Base-by-base conservation (phyloP, 2,797 vertebrate species). In the Columba guinea region DNA sequence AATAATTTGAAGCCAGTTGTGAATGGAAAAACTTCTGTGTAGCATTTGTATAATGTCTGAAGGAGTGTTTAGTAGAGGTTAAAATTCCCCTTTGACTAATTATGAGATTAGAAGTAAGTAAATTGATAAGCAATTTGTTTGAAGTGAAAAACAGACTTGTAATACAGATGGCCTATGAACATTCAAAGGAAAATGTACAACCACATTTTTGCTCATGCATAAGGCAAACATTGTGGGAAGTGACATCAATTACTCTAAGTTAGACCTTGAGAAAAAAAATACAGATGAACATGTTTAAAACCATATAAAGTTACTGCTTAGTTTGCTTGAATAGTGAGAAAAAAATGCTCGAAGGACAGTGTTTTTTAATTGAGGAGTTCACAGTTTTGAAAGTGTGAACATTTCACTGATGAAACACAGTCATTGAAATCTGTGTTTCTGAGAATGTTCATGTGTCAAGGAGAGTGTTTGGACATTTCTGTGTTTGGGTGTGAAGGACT, bases 401-500 rank as follows among this genome's bases (percentile, higher is more conserved):
- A 44, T 93, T 87, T 85, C 74, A 59, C 84, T 81, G 75, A 26
- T 75, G n/a, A 64, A 80, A 35, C 15, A 48, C 13, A 71, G 41
- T 60, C 24, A 55, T 15, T 78, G 70, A 85, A 93, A 87, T 92
- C 71, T 89, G 23, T 76, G 46, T 78, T 93, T 89, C 65, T 68
- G 22, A 46, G 34, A 64, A 74, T 77, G 79, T 92, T 96, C 92
- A 65, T 71, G 46, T 82, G 85, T n/a, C 35, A 80, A 85, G 24
- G 18, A 83, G 34, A 78, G 27, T 91, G 68, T 95, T 95, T 94
- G 65, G 94, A 85, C 62, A 69, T 78, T 71, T 91, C 65, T 87
- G 30, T 78, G 69, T 73, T 74, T 3, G 7, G 14, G 26, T 44
- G 71, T 89, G 83, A 93, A 88, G n/a, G 90, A 49, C 59, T 78